phyloP scores from a whole-genome alignment of 1,140 invertebrate species.

The Homarus americanus region DNA sequence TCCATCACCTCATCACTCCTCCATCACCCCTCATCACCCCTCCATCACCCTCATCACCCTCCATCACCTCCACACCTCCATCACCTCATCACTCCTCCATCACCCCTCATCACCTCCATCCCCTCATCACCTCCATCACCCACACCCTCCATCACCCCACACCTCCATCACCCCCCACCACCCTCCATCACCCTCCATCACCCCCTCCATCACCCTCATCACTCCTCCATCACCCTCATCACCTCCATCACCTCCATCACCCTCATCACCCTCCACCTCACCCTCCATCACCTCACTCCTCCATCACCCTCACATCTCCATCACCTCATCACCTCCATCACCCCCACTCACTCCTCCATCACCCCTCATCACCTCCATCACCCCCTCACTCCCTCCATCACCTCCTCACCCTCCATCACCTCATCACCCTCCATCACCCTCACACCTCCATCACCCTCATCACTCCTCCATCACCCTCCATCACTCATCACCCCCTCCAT shows the following conservation, averaged over 20 bases:
- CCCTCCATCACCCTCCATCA: not conserved
- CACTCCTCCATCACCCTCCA: not conserved
- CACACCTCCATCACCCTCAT: not conserved
- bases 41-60: not conserved
- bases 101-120: not conserved
- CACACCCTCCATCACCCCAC: not conserved
- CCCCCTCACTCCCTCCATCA: not conserved
- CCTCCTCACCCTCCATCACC: not conserved
- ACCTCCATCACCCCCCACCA: not conserved
- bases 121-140: not conserved
- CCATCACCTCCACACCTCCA: not conserved
- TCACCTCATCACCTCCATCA: too few relatives aligned
- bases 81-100: not conserved
- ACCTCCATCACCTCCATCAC: not conserved
- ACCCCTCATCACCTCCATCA: not conserved
- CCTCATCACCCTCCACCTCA: too few relatives aligned
- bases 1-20: not conserved
- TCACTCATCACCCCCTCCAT: not conserved
- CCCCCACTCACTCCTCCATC: too few relatives aligned
- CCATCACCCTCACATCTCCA: too few relatives aligned
- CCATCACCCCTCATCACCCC: not conserved
- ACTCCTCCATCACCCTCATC: not conserved
- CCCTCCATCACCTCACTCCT: too few relatives aligned
- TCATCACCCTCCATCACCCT: too few relatives aligned
- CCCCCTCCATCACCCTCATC: not conserved